A percentile compares a stretch with the other conserved stretches of the same genome.
These are phyloP conservation scores for Erannis defoliaria DNA, from an alignment of 2,888 invertebrate genomes.

Conservation along the genomic window DNA sequence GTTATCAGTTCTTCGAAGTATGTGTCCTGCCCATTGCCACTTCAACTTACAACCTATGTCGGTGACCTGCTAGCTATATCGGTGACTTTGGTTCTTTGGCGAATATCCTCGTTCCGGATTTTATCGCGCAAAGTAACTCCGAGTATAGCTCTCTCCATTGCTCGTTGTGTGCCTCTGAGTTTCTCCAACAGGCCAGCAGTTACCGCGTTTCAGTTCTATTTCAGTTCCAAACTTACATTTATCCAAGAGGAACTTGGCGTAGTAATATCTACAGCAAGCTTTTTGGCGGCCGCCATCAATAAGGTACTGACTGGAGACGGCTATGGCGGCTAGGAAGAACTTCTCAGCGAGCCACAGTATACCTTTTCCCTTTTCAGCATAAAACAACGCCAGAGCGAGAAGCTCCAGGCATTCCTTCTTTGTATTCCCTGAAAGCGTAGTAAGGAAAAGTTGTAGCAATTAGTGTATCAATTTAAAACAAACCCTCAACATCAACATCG, in stretches of 20 bases:
- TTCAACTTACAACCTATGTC: no score
- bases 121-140: no score
- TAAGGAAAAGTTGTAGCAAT: not conserved
- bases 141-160: no score
- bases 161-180: no score
- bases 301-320: constrained; percentile 72
- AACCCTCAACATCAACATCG: not conserved
- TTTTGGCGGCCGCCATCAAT: constrained; percentile 81
- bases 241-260: constrained; percentile 83
- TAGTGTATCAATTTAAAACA: not conserved
- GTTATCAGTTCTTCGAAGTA: no score
- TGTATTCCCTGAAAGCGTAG: constrained; percentile 61
- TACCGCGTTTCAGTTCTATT: no score
- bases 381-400: constrained; percentile 72
- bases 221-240: constrained; percentile 86
- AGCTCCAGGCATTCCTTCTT: constrained; percentile 76
- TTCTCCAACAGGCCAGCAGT: no score
- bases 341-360: constrained; percentile 87
- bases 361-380: constrained; percentile 75
- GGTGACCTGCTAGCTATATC: no score
- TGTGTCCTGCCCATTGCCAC: no score
- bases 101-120: no score
- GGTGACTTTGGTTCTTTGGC: no score
- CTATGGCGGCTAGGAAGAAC: constrained; percentile 78
- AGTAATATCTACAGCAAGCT: constrained; percentile 81